Evolutionary conservation across 2,113 vertebrate species (phyloP).

Genomic region (Protobothrops mucrosquamatus): DNA sequence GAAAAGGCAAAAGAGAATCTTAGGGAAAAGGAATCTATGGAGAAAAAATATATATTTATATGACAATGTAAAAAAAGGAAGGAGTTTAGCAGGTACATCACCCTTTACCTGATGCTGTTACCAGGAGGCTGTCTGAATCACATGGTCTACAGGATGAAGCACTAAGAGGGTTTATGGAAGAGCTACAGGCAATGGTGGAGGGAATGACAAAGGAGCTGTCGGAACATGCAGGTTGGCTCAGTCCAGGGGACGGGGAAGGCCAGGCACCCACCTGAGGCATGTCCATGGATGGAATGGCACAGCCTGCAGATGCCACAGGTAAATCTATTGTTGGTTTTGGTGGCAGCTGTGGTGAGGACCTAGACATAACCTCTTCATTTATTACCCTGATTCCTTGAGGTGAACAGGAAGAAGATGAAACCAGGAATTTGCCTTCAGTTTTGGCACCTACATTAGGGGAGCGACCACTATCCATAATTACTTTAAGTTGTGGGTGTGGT

Average conservation of each 20-base stretch:
- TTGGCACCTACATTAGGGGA: conserved; percentile 80
- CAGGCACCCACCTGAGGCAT: conserved; percentile 98
- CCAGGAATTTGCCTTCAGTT: conserved; percentile 73
- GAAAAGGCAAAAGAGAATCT: conserved; percentile 22
- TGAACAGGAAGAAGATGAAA: conserved; percentile 73
- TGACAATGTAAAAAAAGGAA: conserved; percentile 43
- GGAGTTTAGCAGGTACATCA: conserved; percentile 68
- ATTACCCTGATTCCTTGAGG: conserved; percentile 79
- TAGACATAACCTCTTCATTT: conserved; percentile 80
- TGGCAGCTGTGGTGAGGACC: conserved; percentile 93
- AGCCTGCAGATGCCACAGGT: conserved; percentile 81
- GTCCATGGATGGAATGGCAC: conserved; percentile 90
- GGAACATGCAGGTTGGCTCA: conserved; percentile 89
- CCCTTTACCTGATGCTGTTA: conserved; percentile 99
- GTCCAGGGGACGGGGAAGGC: conserved; percentile 77
- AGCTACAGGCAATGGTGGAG: conserved; percentile 86
- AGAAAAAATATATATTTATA: conserved; percentile 18
- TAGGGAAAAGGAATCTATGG: conserved; percentile 7
- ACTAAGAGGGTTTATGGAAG: conserved; percentile 90
- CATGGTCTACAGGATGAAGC: conserved; percentile 89
- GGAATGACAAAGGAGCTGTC: conserved; percentile 86
- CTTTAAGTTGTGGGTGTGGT: conserved; percentile 91
- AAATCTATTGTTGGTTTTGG: conserved; percentile 97
- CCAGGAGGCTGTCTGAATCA: conserved; percentile 94
- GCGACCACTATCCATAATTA: conserved; percentile 82